Percentiles rank a stretch among this genome's conserved stretches.
phyloP scores from a whole-genome alignment of 2,888 invertebrate genomes.

The Geotrupes spiniger region DNA sequence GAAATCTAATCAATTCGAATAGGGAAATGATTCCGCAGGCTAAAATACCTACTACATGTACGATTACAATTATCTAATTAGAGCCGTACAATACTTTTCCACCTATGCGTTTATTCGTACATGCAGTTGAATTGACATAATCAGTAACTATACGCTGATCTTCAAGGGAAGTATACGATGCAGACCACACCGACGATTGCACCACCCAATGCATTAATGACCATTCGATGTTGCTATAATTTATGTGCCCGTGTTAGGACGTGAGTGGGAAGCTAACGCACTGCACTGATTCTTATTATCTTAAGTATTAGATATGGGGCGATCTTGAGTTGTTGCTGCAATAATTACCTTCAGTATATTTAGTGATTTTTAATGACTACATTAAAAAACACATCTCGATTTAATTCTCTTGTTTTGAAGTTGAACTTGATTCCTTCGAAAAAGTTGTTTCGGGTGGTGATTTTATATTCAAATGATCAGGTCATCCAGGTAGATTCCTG shows the following conservation, averaged over 20 bases:
- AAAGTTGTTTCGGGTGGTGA: no score
- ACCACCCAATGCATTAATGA: conserved; percentile 50
- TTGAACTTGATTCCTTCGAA: conserved; percentile 1
- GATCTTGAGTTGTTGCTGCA: conserved; percentile 22
- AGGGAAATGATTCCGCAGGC: conserved; percentile 2
- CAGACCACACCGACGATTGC: conserved; percentile 31
- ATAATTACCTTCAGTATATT: conserved; percentile 13
- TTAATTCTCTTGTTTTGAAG: conserved; percentile 4
- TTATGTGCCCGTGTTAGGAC: conserved; percentile 42
- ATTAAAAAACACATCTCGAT: conserved; percentile 16
- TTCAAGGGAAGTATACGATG: conserved; percentile 28
- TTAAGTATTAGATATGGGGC: conserved; percentile 44
- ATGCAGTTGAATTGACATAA: conserved; percentile 26
- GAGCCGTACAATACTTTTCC: conserved; percentile 5
- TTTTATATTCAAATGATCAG: no score
- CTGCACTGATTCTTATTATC: conserved; percentile 44
- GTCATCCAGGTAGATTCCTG: no score
- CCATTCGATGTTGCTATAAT: conserved; percentile 50
- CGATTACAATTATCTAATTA: conserved; percentile 5
- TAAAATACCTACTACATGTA: conserved; percentile 2
- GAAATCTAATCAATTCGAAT: neutral
- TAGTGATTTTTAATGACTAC: conserved; percentile 20
- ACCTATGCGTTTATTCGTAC: neutral
- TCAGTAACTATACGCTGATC: conserved; percentile 26
- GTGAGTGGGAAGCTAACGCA: conserved; percentile 44